These are phyloP conservation scores for Hypena proboscidalis DNA, from an alignment of 2,888 invertebrate species.

Conservation along the genomic window DNA sequence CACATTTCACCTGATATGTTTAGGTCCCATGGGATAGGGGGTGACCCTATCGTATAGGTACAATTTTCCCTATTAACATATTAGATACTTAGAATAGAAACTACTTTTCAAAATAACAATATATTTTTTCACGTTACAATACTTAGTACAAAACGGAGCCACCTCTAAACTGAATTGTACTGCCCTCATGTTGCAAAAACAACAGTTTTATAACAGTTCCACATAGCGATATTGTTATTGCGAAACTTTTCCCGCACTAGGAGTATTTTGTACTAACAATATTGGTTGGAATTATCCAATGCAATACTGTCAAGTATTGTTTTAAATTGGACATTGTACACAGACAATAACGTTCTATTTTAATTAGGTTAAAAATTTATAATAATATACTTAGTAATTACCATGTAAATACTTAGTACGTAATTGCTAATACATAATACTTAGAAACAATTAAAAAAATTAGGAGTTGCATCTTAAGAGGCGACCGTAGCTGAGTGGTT, in stretches of 20 bases:
- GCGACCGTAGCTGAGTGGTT: too few species aligned
- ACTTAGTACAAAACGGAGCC: constrained; percentile 32
- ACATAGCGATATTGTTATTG: constrained; percentile 55
- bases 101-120: constrained; percentile 38
- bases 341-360: neutral
- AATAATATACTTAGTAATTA: too few species aligned
- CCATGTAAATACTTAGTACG: too few species aligned
- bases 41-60: too few species aligned
- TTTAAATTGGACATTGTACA: constrained; percentile 33
- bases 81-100: too few species aligned
- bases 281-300: constrained; percentile 21
- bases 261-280: constrained; percentile 21
- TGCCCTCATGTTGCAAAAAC: constrained; percentile 37
- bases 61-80: too few species aligned
- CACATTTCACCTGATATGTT: too few species aligned
- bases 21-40: too few species aligned
- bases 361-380: too few species aligned
- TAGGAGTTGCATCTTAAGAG: too few species aligned
- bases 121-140: constrained; percentile 35
- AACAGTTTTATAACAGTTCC: constrained; percentile 40
- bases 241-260: constrained; percentile 47
- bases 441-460: too few species aligned
- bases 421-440: too few species aligned
- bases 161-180: constrained; percentile 47
- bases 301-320: constrained; percentile 36